phyloP scores from a whole-genome alignment of 2,113 vertebrate species.

The Heloderma charlesbogerti region DNA sequence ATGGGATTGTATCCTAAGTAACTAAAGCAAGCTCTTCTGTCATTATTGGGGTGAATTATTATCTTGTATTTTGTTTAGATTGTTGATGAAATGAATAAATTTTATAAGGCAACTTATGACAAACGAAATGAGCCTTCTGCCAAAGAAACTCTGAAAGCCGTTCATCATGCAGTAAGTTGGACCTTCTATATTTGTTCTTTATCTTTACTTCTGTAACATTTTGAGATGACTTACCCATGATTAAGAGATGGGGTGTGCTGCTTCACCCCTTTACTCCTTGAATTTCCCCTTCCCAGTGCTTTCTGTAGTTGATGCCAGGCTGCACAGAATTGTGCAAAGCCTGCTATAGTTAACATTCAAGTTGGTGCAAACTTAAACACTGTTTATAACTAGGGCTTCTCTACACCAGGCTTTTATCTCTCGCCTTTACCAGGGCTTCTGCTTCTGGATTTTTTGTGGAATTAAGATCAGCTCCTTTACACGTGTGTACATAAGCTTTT shows the following conservation, averaged over 20 bases:
- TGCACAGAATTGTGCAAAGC: background rate
- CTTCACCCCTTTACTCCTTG: no score
- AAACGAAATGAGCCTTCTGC: conserved; percentile 72
- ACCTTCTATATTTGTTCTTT: background rate
- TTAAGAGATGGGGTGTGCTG: no score
- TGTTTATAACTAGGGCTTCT: background rate
- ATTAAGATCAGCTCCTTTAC: no score
- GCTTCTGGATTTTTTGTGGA: no score
- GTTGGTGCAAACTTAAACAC: background rate
- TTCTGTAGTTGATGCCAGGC: background rate
- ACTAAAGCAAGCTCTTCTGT: no score
- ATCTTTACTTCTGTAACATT: background rate
- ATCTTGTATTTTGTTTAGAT: conserved; percentile 74
- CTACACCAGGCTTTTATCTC: no score
- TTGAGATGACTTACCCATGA: background rate
- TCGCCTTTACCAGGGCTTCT: no score
- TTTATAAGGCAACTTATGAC: conserved; percentile 84
- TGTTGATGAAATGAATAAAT: conserved; percentile 82
- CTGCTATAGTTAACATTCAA: background rate
- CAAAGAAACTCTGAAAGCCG: conserved; percentile 83
- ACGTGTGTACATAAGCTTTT: no score
- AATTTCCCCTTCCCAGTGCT: background rate
- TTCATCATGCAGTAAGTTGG: conserved; percentile 85
- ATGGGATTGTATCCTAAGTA: no score
- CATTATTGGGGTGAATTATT: background rate